Base-by-base conservation (phyloP, 1,140 invertebrate species). In the Acyrthosiphon pisum region DNA sequence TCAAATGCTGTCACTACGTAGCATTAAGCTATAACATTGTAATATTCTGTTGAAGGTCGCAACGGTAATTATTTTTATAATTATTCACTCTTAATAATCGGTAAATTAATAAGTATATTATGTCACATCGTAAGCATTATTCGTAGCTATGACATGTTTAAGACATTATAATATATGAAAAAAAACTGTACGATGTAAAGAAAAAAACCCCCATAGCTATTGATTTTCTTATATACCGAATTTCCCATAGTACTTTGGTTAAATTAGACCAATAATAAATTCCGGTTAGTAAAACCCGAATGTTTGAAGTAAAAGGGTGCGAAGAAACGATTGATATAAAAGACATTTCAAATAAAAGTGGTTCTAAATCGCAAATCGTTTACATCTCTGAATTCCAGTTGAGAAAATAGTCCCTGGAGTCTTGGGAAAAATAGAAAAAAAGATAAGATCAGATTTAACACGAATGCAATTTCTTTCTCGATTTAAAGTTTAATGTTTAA, bases 301-400 rank as follows among this genome's bases (percentile, higher is more conserved):
- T 20, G 26, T 60, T 30, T 30, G 11, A 22, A 81, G 23, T 48
- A 91, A 81, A 68, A 81, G 90, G 60, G 90, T 91, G 68, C 7
- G 68, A 81, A 91, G 22, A 91, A 60, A 91, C n/a, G 56, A 81
- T 81, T 76, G 90, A 76, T 91, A 91, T 48, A 91, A 90, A 37
- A 91, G n/a, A 91, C 90, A n/a, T 91, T 91, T 46, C 8, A 35
- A 48, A 91, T 81, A 48, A 91, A 81, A 76, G 44, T 68, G 46
- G 41, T 35, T n/a, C 44, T 48, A 91, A 81, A 91, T 91, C 44
- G 41, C 90, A 81, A 91, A 91, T 91, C 60, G 60, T 76, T 76
- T 76, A 91, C 90, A 91, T 48, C 90, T n/a, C 9, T 30, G n/a
- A 81, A 48, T 81, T 91, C 8, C 44, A 81, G 41, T 81, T 20